phyloP scores from a whole-genome alignment of 2,797 vertebrate species.

The Squalus acanthias region DNA sequence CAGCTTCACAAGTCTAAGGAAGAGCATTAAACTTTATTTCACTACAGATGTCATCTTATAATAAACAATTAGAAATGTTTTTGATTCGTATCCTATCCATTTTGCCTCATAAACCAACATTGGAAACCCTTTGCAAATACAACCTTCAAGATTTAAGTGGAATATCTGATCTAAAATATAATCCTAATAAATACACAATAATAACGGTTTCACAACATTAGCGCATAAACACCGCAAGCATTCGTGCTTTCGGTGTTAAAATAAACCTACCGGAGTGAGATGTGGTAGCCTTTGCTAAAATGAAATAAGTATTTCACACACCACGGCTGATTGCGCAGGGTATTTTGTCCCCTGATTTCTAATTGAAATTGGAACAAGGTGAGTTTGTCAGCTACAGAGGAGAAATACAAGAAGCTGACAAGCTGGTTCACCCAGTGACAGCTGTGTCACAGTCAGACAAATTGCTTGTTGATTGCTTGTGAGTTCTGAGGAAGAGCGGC shows the following conservation, averaged over 20 bases:
- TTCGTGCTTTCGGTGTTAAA: not conserved
- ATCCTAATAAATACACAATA: not conserved
- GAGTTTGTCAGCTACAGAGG: not conserved
- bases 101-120: not conserved
- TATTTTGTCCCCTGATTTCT: not conserved
- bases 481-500: not conserved
- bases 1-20: not conserved
- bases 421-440: slow-evolving; percentile 19
- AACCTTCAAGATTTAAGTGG: not conserved
- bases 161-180: not conserved
- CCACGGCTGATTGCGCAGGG: not conserved
- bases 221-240: not conserved
- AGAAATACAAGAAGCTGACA: not conserved
- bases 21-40: not conserved
- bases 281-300: not conserved
- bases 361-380: slow-evolving; percentile 33
- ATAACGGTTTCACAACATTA: not conserved
- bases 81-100: not conserved
- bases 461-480: slow-evolving; percentile 35
- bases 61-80: not conserved
- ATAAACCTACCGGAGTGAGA: not conserved
- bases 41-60: not conserved
- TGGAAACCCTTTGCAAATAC: not conserved
- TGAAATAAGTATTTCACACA: not conserved
- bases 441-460: slow-evolving; percentile 34